These are phyloP conservation scores for Myotis daubentonii DNA, from an alignment of 2,797 vertebrate genomes.

Conservation along the genomic window DNA sequence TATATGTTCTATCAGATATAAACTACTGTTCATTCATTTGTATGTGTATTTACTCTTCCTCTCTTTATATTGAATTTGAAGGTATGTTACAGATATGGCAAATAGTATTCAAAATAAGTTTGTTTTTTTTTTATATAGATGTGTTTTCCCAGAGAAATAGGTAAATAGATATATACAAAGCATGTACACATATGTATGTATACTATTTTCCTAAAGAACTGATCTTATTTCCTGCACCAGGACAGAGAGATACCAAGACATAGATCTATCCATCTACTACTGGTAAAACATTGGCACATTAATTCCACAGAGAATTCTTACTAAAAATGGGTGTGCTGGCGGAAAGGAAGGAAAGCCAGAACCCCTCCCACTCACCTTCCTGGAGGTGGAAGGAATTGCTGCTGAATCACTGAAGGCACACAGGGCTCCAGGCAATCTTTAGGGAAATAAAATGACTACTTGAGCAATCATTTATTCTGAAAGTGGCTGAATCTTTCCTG, in stretches of 20 bases:
- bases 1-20: not conserved
- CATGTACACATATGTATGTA: not conserved
- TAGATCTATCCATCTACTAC: not conserved
- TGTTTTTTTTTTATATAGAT: not conserved
- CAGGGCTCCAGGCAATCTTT: conserved; percentile 4
- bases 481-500: conserved; percentile 51
- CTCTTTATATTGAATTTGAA: not conserved
- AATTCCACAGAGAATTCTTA: not conserved
- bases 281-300: not conserved
- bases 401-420: not conserved
- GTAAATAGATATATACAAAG: not conserved
- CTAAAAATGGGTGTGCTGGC: not conserved
- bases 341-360: not conserved
- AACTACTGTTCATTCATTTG: not conserved
- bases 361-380: not conserved
- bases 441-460: not conserved
- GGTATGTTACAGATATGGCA: not conserved
- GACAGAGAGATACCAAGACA: not conserved
- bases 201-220: not conserved
- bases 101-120: not conserved
- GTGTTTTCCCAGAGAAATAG: not conserved
- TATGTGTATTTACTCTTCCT: not conserved
- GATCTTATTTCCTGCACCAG: not conserved
- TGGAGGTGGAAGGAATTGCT: not conserved
- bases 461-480: conserved; percentile 59